Evolutionary conservation across 2,888 invertebrate species (phyloP).

Genomic region (Drosophila anomelani): DNA sequence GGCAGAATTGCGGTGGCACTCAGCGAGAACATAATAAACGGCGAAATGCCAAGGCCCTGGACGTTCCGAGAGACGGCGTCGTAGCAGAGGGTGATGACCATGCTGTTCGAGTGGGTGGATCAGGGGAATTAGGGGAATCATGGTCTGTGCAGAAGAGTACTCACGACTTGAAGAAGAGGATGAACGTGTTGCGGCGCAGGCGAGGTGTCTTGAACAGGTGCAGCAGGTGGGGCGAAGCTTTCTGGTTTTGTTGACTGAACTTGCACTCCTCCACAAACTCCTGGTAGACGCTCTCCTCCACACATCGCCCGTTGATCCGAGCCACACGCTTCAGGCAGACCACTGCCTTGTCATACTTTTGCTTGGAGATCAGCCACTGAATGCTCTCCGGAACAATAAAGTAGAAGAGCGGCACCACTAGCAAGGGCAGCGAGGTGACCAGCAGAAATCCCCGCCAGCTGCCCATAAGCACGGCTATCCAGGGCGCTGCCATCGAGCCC

Average conservation of each 20-base stretch:
- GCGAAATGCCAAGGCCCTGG: slow-evolving; percentile 86
- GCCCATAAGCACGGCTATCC: slow-evolving; percentile 85
- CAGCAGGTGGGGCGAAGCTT: slow-evolving; percentile 82
- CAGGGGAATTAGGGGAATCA: background rate
- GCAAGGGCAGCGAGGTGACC: slow-evolving; percentile 85
- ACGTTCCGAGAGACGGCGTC: slow-evolving; percentile 87
- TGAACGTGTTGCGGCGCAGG: slow-evolving; percentile 85
- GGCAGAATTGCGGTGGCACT: slow-evolving; percentile 86
- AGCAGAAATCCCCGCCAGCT: slow-evolving; percentile 86
- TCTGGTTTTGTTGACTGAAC: slow-evolving; percentile 59
- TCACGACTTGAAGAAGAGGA: slow-evolving; percentile 87
- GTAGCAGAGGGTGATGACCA: slow-evolving; percentile 87
- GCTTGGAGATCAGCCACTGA: slow-evolving; percentile 87
- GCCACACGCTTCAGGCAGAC: slow-evolving; percentile 86
- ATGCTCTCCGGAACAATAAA: slow-evolving; percentile 87
- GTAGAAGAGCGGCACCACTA: slow-evolving; percentile 85
- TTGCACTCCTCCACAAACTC: slow-evolving; percentile 80
- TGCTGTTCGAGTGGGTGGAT: slow-evolving; percentile 80
- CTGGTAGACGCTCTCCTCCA: slow-evolving; percentile 81
- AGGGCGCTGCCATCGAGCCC: slow-evolving; percentile 86
- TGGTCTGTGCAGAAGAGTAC: slow-evolving; percentile 59
- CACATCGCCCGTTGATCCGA: slow-evolving; percentile 85
- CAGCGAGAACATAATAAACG: slow-evolving; percentile 86
- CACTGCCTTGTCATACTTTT: slow-evolving; percentile 85
- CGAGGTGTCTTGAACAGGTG: slow-evolving; percentile 86